These are phyloP conservation scores for Eidolon dupreanum DNA, from an alignment of 2,797 vertebrate species.

Conservation along the genomic window DNA sequence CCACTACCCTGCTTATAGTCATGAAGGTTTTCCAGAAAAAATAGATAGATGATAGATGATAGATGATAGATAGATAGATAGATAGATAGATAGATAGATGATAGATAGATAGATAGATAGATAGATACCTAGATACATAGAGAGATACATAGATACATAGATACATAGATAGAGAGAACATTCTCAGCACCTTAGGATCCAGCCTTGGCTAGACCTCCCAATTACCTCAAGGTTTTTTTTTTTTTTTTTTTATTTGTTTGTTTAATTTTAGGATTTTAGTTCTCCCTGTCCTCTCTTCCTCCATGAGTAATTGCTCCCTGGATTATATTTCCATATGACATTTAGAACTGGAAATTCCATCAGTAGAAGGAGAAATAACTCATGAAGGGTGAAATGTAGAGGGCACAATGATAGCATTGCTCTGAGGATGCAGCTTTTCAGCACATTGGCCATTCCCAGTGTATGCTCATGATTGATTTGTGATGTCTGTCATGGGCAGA, in stretches of 20 bases:
- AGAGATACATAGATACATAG: background rate
- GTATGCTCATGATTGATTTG: too few species aligned
- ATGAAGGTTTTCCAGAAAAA: background rate
- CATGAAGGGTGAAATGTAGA: background rate
- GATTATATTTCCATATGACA: background rate
- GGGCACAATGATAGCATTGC: background rate
- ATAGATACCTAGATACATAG: background rate
- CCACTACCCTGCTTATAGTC: background rate
- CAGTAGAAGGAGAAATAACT: background rate
- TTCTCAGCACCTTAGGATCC: background rate
- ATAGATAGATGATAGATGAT: too few species aligned
- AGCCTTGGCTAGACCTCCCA: background rate
- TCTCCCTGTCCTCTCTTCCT: background rate
- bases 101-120: background rate
- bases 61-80: background rate
- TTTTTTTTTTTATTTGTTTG: background rate
- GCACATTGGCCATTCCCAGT: background rate
- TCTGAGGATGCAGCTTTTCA: background rate
- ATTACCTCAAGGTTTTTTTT: background rate
- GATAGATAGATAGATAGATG: background rate
- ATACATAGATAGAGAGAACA: background rate
- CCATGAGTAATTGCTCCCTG: background rate
- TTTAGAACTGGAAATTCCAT: background rate
- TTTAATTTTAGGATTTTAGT: background rate
- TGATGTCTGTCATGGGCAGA: background rate